phyloP scores from a whole-genome alignment of 2,888 invertebrate species.

The Diplolepis rosae region DNA sequence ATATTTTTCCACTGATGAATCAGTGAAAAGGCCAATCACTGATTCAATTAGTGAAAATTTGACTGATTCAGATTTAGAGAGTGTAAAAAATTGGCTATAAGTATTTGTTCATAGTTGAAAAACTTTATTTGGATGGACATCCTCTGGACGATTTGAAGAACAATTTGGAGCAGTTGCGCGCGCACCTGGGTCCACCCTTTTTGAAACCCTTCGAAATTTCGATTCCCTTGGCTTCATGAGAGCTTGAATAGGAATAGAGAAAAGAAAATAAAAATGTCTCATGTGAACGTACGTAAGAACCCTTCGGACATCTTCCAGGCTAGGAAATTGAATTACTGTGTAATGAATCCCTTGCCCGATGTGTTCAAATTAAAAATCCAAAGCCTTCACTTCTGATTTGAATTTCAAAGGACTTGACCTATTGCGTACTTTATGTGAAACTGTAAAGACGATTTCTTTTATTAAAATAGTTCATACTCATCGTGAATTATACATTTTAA shows the following conservation, averaged over 20 bases:
- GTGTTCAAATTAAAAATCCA: constrained; percentile 20
- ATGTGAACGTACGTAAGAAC: constrained; percentile 36
- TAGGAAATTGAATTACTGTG: constrained; percentile 56
- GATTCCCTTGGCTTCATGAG: constrained; percentile 2
- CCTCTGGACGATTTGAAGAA: background rate
- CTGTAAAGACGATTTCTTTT: constrained; percentile 45
- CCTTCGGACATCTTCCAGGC: constrained; percentile 54
- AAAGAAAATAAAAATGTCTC: constrained; percentile 30
- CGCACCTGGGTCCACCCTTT: background rate
- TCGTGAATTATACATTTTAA: background rate
- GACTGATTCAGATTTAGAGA: no score
- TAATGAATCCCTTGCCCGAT: constrained; percentile 50
- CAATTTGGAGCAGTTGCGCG: background rate
- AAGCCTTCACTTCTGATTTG: constrained; percentile 49
- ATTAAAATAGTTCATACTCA: background rate
- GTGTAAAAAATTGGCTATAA: no score
- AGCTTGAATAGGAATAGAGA: background rate
- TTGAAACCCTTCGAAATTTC: background rate
- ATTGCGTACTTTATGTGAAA: constrained; percentile 48
- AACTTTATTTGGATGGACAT: background rate
- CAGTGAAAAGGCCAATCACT: no score
- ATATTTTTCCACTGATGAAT: no score
- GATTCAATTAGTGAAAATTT: no score
- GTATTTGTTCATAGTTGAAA: background rate
- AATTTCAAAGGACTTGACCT: constrained; percentile 52